Percentiles rank a stretch among this genome's conserved stretches.
Evolutionary conservation across 2,888 invertebrate species (phyloP).

Genomic region (Leistus spinibarbis): DNA sequence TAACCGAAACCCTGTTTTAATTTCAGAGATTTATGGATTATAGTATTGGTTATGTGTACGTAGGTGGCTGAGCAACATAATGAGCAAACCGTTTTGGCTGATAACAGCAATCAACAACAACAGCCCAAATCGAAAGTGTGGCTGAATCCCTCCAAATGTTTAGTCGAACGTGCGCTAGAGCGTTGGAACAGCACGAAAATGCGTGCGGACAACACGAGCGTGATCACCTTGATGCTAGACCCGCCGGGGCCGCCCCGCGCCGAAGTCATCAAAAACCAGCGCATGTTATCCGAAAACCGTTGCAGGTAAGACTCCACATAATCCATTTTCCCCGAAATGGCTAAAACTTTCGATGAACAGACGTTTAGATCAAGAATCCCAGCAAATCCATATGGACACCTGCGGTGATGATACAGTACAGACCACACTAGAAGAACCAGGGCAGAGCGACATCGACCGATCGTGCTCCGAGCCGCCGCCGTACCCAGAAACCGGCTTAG

Average conservation of each 20-base stretch:
- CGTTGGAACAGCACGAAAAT: slow-evolving; percentile 84
- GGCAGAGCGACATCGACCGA: neutral
- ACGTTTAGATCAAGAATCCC: neutral
- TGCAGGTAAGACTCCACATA: slow-evolving; percentile 34
- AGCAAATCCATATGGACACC: slow-evolving; percentile 9
- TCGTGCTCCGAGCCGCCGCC: slow-evolving; percentile 33
- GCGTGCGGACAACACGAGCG: slow-evolving; percentile 96
- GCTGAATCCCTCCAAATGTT: slow-evolving; percentile 89
- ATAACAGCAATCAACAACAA: slow-evolving; percentile 48
- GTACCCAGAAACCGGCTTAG: slow-evolving; percentile 59
- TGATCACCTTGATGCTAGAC: slow-evolving; percentile 89
- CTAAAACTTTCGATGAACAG: neutral
- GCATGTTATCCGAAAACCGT: slow-evolving; percentile 19
- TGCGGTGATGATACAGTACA: slow-evolving; percentile 43
- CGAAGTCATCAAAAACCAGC: slow-evolving; percentile 61
- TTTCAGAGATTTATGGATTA: neutral
- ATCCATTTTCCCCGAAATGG: neutral
- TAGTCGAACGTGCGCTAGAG: slow-evolving; percentile 82
- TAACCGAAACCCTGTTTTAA: no score
- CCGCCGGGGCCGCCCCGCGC: slow-evolving; percentile 79
- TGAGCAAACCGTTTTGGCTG: slow-evolving; percentile 67
- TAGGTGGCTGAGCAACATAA: slow-evolving; percentile 77
- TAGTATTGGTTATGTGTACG: no score
- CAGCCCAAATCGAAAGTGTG: slow-evolving; percentile 58
- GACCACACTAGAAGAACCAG: slow-evolving; percentile 42